phyloP scores from a whole-genome alignment of 2,797 vertebrate species.

The Eidolon dupreanum region DNA sequence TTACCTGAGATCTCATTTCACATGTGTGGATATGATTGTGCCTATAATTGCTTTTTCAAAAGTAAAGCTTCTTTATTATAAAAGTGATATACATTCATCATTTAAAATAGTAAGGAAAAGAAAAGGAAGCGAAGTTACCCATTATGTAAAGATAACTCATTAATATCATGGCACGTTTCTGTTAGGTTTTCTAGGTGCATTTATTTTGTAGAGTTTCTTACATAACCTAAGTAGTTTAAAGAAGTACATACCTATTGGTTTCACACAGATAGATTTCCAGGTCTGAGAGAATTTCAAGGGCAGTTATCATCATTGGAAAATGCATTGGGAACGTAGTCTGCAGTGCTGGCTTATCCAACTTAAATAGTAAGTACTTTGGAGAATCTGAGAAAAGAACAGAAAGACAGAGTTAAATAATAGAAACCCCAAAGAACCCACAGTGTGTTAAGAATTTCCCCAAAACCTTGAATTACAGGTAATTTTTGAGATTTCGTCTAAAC shows the following conservation, averaged over 20 bases:
- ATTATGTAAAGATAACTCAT: not conserved
- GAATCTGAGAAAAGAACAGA: slow-evolving; percentile 59
- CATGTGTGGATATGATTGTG: not conserved
- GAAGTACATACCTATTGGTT: slow-evolving; percentile 53
- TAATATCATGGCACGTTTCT: not conserved
- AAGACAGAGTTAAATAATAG: slow-evolving; percentile 2
- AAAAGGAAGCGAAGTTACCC: not conserved
- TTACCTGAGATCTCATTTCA: slow-evolving; percentile 37
- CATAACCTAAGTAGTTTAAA: not conserved
- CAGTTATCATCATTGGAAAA: slow-evolving; percentile 27
- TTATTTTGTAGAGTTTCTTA: not conserved
- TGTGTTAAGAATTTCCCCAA: not conserved
- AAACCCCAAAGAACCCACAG: not conserved
- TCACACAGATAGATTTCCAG: slow-evolving; percentile 10
- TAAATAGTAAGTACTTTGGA: slow-evolving; percentile 7
- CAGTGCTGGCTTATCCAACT: not conserved
- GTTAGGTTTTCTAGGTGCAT: not conserved
- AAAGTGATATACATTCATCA: not conserved
- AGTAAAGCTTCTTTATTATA: not conserved
- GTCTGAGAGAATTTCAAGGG: slow-evolving; percentile 5
- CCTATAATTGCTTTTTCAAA: slow-evolving; percentile 25
- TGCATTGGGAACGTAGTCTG: not conserved
- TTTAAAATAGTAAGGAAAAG: slow-evolving; percentile 7
- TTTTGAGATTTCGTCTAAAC: slow-evolving; percentile 35
- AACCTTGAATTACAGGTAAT: not conserved